A percentile compares a stretch with the other conserved stretches of the same genome.
These are phyloP conservation scores for Sinocyclocheilus grahami DNA, from an alignment of 2,113 vertebrate species.

Conservation along the genomic window DNA sequence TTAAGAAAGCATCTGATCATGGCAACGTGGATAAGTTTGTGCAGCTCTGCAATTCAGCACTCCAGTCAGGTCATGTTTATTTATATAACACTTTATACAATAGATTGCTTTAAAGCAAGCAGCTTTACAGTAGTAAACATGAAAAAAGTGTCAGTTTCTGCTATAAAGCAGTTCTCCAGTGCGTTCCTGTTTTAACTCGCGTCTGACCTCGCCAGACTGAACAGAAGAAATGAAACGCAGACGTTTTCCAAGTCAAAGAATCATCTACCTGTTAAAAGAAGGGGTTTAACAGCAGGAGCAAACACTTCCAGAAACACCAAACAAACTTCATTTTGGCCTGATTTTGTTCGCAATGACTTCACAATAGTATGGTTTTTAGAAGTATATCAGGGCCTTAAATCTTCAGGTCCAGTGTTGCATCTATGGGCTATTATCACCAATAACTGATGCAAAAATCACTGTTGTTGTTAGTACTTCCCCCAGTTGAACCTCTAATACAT, in stretches of 20 bases:
- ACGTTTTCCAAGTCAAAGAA: too few relatives aligned
- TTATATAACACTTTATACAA: not conserved
- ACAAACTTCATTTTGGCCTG: not conserved
- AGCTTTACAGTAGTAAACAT: not conserved
- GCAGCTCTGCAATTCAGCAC: not conserved
- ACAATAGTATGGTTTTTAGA: not conserved
- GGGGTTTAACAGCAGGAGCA: not conserved
- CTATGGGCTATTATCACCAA: not conserved
- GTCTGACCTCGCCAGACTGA: not conserved
- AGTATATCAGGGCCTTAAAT: not conserved
- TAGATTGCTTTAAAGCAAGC: not conserved
- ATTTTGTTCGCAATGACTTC: not conserved
- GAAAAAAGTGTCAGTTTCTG: not conserved
- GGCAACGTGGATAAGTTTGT: not conserved
- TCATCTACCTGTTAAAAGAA: not conserved
- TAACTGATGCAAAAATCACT: not conserved
- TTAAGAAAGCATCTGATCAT: not conserved
- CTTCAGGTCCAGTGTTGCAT: not conserved
- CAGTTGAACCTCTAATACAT: too few relatives aligned
- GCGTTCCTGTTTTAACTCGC: not conserved
- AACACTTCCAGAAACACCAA: not conserved
- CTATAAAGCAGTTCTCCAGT: not conserved
- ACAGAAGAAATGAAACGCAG: not conserved
- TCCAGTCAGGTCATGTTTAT: not conserved
- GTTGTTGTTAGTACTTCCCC: not conserved